Evolutionary conservation across 1,140 invertebrate species (phyloP).

Genomic region (Caenorhabditis inopinata): DNA sequence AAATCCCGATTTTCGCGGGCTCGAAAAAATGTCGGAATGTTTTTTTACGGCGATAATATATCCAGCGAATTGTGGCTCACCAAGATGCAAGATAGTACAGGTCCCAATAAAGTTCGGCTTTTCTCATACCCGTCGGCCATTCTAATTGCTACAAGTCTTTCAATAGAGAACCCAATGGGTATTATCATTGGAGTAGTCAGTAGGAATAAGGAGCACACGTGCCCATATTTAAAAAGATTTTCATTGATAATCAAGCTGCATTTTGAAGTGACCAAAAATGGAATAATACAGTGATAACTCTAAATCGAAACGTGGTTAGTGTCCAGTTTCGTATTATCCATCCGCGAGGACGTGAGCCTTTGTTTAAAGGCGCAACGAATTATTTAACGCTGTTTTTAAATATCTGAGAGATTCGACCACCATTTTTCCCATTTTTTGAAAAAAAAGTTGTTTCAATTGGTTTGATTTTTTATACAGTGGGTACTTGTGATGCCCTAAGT

Average conservation of each 20-base stretch:
- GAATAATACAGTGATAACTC: not conserved
- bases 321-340: too few species aligned
- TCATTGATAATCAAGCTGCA: not conserved
- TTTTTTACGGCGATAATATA: not conserved
- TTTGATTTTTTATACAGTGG: too few species aligned
- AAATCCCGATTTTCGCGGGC: too few species aligned
- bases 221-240: not conserved
- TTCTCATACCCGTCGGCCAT: not conserved
- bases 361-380: too few species aligned
- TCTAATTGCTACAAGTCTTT: not conserved
- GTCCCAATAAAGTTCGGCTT: not conserved
- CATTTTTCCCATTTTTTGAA: too few species aligned
- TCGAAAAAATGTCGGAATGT: too few species aligned
- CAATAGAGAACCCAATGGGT: not conserved
- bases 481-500: too few species aligned
- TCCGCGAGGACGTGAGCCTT: too few species aligned
- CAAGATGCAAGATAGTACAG: not conserved
- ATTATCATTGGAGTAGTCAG: conserved; percentile 14
- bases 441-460: too few species aligned
- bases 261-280: not conserved
- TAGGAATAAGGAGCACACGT: not conserved
- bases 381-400: too few species aligned
- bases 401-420: too few species aligned
- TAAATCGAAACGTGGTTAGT: not conserved
- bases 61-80: not conserved